Percentiles rank a stretch among this genome's conserved stretches.
Evolutionary conservation across 2,888 invertebrate genomes (phyloP).

Genomic region (Druceiella hillmani): DNA sequence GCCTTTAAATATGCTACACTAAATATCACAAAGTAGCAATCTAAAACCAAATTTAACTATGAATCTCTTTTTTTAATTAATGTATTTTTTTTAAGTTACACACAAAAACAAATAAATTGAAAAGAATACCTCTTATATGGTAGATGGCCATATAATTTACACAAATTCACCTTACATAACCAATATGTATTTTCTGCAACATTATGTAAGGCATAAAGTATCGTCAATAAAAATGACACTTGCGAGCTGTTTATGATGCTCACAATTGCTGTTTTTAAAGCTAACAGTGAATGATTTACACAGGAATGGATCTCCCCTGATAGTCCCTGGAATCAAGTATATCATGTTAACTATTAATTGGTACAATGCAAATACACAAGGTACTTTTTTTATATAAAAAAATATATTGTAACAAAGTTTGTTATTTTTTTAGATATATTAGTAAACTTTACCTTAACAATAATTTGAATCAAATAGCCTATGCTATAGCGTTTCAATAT

Average conservation of each 20-base stretch:
- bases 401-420: too few species aligned
- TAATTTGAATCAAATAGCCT: constrained; percentile 46
- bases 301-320: constrained; percentile 72
- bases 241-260: constrained; percentile 58
- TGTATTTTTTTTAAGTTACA: neutral
- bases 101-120: neutral
- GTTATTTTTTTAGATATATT: constrained; percentile 4
- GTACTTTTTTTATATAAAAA: too few species aligned
- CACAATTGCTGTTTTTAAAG: constrained; percentile 54
- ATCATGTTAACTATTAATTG: too few species aligned
- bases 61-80: too few species aligned
- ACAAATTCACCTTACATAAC: constrained; percentile 68
- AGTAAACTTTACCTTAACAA: constrained; percentile 47
- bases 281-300: constrained; percentile 63
- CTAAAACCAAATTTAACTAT: too few species aligned
- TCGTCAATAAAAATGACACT: constrained; percentile 47
- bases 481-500: constrained; percentile 37
- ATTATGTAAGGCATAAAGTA: constrained; percentile 57
- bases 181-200: constrained; percentile 75
- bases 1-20: too few species aligned
- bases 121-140: constrained; percentile 31
- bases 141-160: constrained; percentile 40
- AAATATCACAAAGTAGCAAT: too few species aligned
- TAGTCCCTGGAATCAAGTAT: constrained; percentile 53
- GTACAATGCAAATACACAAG: too few species aligned